phyloP scores from a whole-genome alignment of 2,113 vertebrate species.

The Tychaedon coryphoeus region DNA sequence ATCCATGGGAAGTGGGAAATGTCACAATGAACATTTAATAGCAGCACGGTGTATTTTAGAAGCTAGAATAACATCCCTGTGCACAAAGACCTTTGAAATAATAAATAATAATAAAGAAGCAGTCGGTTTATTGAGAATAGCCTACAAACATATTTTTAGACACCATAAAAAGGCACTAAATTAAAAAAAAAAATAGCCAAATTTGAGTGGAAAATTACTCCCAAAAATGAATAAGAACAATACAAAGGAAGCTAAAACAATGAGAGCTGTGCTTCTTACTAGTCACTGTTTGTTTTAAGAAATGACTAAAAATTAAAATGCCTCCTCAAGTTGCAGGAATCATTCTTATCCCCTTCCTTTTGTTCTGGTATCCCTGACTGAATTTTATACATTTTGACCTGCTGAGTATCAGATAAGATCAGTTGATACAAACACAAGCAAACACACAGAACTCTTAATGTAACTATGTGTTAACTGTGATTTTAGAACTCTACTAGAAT shows the following conservation, averaged over 20 bases:
- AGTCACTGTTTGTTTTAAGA: constrained; percentile 58
- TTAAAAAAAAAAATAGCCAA: background rate
- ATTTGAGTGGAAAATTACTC: constrained; percentile 10
- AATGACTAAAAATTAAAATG: constrained; percentile 41
- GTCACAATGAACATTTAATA: background rate
- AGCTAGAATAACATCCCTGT: background rate
- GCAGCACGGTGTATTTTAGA: background rate
- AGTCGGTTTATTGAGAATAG: background rate
- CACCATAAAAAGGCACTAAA: background rate
- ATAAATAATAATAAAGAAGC: background rate
- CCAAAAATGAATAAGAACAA: background rate
- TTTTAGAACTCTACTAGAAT: constrained; percentile 14
- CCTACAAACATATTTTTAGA: background rate
- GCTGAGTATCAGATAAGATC: constrained; percentile 6
- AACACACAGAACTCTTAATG: constrained; percentile 7
- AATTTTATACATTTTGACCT: constrained; percentile 33
- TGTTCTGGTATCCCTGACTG: background rate
- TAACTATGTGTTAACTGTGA: constrained; percentile 30
- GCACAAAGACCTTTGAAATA: background rate
- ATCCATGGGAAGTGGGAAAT: background rate
- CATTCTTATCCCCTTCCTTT: background rate
- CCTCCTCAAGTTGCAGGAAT: background rate
- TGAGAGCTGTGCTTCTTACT: constrained; percentile 4
- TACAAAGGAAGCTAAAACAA: background rate
- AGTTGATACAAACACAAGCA: constrained; percentile 32